Evolutionary conservation across 1,140 invertebrate species (phyloP).

Genomic region (Eubasilissa regina): DNA sequence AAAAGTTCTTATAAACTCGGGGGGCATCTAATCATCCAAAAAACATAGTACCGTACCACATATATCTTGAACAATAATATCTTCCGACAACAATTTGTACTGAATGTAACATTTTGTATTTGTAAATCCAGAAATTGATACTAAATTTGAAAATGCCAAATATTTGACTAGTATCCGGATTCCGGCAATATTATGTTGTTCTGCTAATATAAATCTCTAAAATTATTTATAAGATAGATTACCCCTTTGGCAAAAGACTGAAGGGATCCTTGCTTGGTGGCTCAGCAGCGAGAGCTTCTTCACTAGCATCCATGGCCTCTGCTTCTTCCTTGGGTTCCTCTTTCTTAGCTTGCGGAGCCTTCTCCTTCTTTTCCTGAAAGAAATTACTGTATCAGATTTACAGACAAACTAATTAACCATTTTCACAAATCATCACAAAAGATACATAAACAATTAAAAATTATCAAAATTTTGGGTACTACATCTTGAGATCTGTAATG

Average conservation of each 20-base stretch:
- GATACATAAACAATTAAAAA: background rate
- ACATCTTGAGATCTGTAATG: too few relatives aligned
- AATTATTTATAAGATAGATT: slow-evolving; percentile 43
- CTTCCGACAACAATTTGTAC: too few relatives aligned
- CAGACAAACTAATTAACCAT: slow-evolving; percentile 38
- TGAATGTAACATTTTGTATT: too few relatives aligned
- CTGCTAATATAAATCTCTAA: too few relatives aligned
- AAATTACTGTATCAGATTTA: slow-evolving; percentile 21
- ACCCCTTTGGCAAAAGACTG: slow-evolving; percentile 90
- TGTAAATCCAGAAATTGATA: too few relatives aligned
- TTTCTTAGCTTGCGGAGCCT: slow-evolving; percentile 51
- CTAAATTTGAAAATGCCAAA: too few relatives aligned
- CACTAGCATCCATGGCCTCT: slow-evolving; percentile 80
- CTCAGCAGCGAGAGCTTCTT: slow-evolving; percentile 80
- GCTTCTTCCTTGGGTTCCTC: slow-evolving; percentile 65
- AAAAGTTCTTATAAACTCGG: too few relatives aligned
- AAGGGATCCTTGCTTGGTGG: slow-evolving; percentile 95
- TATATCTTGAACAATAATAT: too few relatives aligned
- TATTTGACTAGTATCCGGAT: too few relatives aligned
- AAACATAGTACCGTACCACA: too few relatives aligned
- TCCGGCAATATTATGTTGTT: too few relatives aligned
- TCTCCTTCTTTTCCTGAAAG: slow-evolving; percentile 62
- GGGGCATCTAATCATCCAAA: too few relatives aligned
- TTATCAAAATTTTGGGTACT: background rate
- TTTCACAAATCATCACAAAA: background rate